These are phyloP conservation scores for Cephus runcator DNA, from an alignment of 2,888 invertebrate species.

Conservation along the genomic window DNA sequence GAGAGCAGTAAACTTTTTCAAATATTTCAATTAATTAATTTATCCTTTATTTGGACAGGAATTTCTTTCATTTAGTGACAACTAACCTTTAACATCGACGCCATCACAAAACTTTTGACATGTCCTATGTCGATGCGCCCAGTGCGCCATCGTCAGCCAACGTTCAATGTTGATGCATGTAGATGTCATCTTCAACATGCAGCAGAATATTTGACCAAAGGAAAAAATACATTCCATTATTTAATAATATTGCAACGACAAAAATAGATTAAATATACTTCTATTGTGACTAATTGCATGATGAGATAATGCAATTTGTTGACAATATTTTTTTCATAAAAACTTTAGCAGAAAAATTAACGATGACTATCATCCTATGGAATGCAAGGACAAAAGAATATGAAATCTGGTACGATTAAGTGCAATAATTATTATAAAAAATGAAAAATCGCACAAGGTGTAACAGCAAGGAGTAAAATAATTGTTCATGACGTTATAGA, in stretches of 20 bases:
- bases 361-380: neutral
- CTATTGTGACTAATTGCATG: neutral
- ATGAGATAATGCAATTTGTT: neutral
- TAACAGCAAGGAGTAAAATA: neutral
- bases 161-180: neutral
- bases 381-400: neutral
- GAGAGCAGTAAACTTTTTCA: neutral
- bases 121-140: slow-evolving; percentile 34
- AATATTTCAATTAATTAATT: neutral
- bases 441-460: neutral
- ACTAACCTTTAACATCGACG: slow-evolving; percentile 63
- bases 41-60: slow-evolving; percentile 12
- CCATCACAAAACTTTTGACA: slow-evolving; percentile 61
- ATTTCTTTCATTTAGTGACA: slow-evolving; percentile 41
- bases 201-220: neutral
- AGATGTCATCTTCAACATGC: neutral
- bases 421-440: neutral
- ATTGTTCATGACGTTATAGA: neutral
- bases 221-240: neutral
- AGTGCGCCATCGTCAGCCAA: neutral
- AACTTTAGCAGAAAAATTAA: neutral
- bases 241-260: neutral
- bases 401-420: neutral
- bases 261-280: neutral
- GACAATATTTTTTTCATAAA: neutral